Percentiles rank a stretch among this genome's conserved stretches.
These are phyloP conservation scores for Plutella xylostella DNA, from an alignment of 2,888 invertebrate species.

Conservation along the genomic window DNA sequence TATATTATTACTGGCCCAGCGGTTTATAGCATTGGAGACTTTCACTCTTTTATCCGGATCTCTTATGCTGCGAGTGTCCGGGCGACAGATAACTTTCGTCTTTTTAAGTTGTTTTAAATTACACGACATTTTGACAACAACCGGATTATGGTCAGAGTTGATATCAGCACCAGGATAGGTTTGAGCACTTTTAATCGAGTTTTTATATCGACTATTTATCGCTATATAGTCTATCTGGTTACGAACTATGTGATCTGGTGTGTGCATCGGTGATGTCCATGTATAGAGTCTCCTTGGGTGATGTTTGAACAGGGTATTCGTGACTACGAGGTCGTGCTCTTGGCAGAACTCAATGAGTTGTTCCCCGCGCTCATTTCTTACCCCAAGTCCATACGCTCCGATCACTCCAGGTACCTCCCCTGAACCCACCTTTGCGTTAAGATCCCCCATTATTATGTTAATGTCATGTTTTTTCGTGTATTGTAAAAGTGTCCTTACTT, in stretches of 20 bases:
- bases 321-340: neutral
- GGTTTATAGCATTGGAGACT: neutral
- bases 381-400: neutral
- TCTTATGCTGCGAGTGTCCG: neutral
- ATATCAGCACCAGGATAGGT: conserved; percentile 4
- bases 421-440: neutral
- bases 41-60: neutral
- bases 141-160: neutral
- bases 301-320: neutral
- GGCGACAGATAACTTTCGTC: neutral
- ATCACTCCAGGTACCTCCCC: neutral
- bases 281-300: neutral
- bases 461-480: neutral
- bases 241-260: neutral
- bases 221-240: conserved; percentile 1
- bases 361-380: neutral
- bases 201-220: neutral
- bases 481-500: neutral
- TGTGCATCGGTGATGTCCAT: neutral
- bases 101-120: neutral
- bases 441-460: conserved; percentile 1
- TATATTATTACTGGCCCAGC: neutral
- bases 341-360: neutral
- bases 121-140: neutral
- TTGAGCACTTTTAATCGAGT: neutral